phyloP scores from a whole-genome alignment of 64 coral and sea anemone species.

The Exaiptasia diaphana region DNA sequence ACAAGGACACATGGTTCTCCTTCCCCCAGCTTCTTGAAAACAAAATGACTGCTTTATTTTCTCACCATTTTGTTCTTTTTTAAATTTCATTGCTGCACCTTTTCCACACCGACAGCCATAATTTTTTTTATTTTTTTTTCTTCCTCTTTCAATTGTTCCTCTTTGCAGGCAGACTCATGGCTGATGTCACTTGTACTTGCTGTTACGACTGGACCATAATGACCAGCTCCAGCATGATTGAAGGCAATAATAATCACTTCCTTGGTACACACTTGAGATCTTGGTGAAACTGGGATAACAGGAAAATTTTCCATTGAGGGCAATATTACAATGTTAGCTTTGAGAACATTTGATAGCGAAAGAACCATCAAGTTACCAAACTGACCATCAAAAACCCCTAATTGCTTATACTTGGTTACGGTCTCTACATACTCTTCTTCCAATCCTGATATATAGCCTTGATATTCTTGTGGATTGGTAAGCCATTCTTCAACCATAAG shows the following conservation, averaged over 20 bases:
- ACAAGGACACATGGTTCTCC: constrained; percentile 23
- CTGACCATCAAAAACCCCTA: constrained; percentile 10
- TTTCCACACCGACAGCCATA: constrained; percentile 22
- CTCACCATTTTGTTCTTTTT: not conserved
- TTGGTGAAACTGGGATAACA: constrained; percentile 34
- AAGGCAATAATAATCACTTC: constrained; percentile 23
- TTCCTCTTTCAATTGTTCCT: not conserved
- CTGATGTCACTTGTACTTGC: not conserved
- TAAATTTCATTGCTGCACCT: constrained; percentile 7
- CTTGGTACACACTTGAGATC: constrained; percentile 1
- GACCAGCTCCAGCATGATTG: constrained; percentile 12
- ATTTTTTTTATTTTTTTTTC: not conserved
- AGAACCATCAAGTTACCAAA: constrained; percentile 21
- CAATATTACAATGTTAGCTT: constrained; percentile 35
- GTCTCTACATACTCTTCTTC: not conserved
- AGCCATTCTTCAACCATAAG: constrained; percentile 14
- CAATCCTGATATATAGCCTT: not conserved
- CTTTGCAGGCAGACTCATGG: constrained; percentile 1
- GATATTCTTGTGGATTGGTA: not conserved
- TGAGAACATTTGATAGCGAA: constrained; percentile 15
- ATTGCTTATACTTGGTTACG: not conserved
- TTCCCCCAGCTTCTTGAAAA: constrained; percentile 29
- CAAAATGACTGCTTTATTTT: not conserved
- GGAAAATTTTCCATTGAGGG: constrained; percentile 40
- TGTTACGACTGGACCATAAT: constrained; percentile 45